These are phyloP conservation scores for Squalus acanthias DNA, from an alignment of 2,797 vertebrate genomes.

Conservation along the genomic window DNA sequence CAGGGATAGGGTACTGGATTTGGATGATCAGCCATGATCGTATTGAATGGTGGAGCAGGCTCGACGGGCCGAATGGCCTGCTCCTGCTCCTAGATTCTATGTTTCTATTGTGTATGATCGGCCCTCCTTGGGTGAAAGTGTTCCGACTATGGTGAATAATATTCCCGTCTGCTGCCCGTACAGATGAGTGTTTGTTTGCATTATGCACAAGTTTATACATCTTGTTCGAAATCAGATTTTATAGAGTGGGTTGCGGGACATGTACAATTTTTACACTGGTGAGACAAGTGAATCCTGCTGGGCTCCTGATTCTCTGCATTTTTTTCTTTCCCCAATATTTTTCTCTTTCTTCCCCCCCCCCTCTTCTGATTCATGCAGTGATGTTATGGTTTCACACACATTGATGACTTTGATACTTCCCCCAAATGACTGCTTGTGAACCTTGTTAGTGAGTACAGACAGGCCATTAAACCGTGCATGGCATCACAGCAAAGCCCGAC, in stretches of 20 bases:
- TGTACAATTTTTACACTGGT: neutral
- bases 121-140: no score
- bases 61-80: no score
- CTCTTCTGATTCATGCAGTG: neutral
- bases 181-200: neutral
- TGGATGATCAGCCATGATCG: no score
- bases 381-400: neutral
- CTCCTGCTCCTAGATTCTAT: no score
- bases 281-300: neutral
- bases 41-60: no score
- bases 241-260: no score
- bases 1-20: no score
- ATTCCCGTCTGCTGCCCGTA: neutral
- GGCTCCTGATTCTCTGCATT: neutral
- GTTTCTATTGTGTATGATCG: neutral
- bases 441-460: neutral
- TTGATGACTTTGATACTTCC: neutral
- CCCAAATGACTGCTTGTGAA: neutral
- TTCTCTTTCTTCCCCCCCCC: neutral
- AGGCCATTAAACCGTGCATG: no score
- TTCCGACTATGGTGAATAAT: neutral
- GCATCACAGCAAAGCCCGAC: neutral
- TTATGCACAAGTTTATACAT: neutral
- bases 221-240: conserved; percentile 6
- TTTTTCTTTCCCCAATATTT: neutral